A percentile compares a stretch with the other conserved stretches of the same genome.
These are phyloP conservation scores for Garra rufa DNA, from an alignment of 2,113 vertebrate species.

Conservation along the genomic window DNA sequence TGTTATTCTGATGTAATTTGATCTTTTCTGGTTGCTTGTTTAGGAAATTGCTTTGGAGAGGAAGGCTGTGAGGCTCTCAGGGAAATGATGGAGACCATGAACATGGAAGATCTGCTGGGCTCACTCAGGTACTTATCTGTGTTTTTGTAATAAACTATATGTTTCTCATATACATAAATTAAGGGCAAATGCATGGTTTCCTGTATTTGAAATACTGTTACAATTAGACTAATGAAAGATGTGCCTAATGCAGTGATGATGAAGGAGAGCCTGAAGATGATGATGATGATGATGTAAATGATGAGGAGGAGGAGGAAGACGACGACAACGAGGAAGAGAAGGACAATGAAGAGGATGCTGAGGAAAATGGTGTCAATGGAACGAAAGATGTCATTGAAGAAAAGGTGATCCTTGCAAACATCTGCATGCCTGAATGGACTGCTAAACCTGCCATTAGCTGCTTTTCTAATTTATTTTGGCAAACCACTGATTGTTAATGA, in stretches of 20 bases:
- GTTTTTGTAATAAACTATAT: background rate
- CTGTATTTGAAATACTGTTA: background rate
- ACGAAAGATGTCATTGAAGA: constrained; percentile 33
- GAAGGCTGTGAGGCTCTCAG: constrained; percentile 90
- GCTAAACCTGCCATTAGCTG: background rate
- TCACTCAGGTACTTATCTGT: constrained; percentile 80
- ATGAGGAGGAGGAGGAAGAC: constrained; percentile 52
- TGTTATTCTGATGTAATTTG: background rate
- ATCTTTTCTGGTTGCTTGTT: constrained; percentile 37
- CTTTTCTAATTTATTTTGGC: background rate
- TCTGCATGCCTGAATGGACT: constrained; percentile 2
- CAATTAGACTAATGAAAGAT: background rate
- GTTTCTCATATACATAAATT: background rate
- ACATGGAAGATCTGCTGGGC: constrained; percentile 81
- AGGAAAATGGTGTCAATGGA: constrained; percentile 49
- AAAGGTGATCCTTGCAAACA: constrained; percentile 38
- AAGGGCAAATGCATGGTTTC: background rate
- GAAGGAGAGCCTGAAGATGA: constrained; percentile 69
- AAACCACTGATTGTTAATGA: background rate
- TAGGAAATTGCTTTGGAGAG: constrained; percentile 90
- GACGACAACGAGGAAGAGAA: constrained; percentile 58
- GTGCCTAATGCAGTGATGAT: constrained; percentile 71
- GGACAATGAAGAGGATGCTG: constrained; percentile 22
- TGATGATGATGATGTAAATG: constrained; percentile 43
- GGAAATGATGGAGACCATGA: constrained; percentile 83